A percentile compares a stretch with the other conserved stretches of the same genome.
Evolutionary conservation across 2,113 vertebrate species (phyloP).

Genomic region (Hippocampus abdominalis): DNA sequence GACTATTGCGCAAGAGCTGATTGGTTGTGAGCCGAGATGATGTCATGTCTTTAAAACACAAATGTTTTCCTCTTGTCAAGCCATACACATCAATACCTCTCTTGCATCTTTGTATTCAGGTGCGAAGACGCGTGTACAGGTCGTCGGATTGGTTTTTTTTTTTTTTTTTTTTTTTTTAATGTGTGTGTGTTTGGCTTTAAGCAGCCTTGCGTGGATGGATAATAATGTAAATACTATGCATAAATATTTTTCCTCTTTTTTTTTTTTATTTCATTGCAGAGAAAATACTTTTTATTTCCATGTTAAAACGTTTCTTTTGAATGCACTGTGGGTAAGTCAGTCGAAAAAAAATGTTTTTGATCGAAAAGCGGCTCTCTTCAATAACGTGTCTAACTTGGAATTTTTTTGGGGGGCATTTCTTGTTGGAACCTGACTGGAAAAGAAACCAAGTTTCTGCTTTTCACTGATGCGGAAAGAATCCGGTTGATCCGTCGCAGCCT

Average conservation of each 20-base stretch:
- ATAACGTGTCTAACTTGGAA: slow-evolving; percentile 2
- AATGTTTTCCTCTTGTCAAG: slow-evolving; percentile 79
- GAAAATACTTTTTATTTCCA: slow-evolving; percentile 53
- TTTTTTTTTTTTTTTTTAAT: slow-evolving; percentile 49
- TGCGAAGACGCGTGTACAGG: slow-evolving; percentile 77
- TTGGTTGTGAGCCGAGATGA: slow-evolving; percentile 22
- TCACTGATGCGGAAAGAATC: slow-evolving; percentile 52
- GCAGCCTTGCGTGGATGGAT: slow-evolving; percentile 56
- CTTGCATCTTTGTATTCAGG: slow-evolving; percentile 82
- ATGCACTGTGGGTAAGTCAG: slow-evolving; percentile 51
- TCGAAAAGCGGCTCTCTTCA: too few species aligned
- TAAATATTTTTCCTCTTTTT: slow-evolving; percentile 56
- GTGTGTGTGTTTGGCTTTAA: slow-evolving; percentile 44
- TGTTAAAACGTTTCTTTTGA: slow-evolving; percentile 43
- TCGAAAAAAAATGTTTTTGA: too few species aligned
- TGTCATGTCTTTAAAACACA: slow-evolving; percentile 35
- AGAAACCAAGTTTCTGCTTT: slow-evolving; percentile 60
- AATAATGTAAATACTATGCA: slow-evolving; percentile 66
- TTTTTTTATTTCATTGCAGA: slow-evolving; percentile 52
- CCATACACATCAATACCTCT: slow-evolving; percentile 99
- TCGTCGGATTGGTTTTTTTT: slow-evolving; percentile 61
- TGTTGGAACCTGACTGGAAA: slow-evolving; percentile 55
- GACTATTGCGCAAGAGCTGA: slow-evolving; percentile 43
- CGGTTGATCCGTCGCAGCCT: slow-evolving; percentile 50
- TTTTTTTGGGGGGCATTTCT: slow-evolving; percentile 38